These are phyloP conservation scores for Colletes gigas DNA, from an alignment of 1,140 invertebrate genomes.

Conservation along the genomic window DNA sequence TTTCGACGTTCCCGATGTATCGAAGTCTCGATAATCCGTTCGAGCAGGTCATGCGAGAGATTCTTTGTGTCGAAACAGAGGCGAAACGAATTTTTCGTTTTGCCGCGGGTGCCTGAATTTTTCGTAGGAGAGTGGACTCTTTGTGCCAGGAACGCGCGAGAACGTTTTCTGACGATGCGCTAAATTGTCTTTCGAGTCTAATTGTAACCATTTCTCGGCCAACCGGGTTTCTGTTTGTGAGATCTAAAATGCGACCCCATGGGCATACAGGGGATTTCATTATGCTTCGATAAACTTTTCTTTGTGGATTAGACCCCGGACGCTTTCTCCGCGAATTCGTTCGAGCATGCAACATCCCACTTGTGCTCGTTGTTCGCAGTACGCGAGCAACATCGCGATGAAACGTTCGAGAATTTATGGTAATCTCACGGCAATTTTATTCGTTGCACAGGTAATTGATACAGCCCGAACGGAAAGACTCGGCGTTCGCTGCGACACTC, in stretches of 20 bases:
- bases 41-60: background rate
- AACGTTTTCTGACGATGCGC: background rate
- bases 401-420: too few species aligned
- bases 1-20: background rate
- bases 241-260: background rate
- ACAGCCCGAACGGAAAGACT: too few species aligned
- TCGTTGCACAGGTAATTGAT: too few species aligned
- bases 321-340: background rate
- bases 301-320: background rate
- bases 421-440: too few species aligned
- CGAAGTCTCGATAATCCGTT: background rate
- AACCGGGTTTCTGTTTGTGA: slow-evolving; percentile 9
- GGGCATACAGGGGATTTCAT: background rate
- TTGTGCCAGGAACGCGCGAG: background rate
- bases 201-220: slow-evolving; percentile 8
- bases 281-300: background rate
- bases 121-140: background rate
- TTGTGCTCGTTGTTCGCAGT: background rate
- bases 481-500: too few species aligned
- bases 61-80: background rate
- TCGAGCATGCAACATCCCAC: background rate
- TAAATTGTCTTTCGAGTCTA: background rate
- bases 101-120: background rate
- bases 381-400: too few species aligned
- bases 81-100: background rate